Base-by-base conservation (phyloP, 2,888 invertebrate genomes). In the Pemphredon lugubris region DNA sequence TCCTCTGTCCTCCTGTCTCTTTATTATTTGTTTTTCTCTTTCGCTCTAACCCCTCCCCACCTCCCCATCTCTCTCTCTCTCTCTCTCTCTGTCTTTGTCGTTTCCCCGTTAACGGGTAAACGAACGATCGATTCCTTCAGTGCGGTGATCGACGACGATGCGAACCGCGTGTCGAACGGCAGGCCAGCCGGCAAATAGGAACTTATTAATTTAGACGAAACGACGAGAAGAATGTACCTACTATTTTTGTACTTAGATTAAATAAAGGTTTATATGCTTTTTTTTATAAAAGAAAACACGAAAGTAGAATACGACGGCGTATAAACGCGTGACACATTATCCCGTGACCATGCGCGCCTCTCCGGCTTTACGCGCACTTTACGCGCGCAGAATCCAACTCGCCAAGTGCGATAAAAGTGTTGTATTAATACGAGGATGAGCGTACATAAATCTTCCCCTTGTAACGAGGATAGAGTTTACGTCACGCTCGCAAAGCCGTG, bases 221-320 rank as follows among this genome's bases (percentile, higher is more conserved):
- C 79, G 83, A 85, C 79, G 82, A 83, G 82, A 80, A 83, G 78
- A 83, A 86, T 87, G 86, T 87, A 87, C 83, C 86, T 87, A 87
- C 80, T 86, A 87, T 86, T 87, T 87, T 87, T 87, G 85, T 87
- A 87, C 84, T 81, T 87, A 86, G 84, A 83, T 84, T 79, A 86
- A 87, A 86, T 87, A 87, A 86, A 87, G 83, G 83, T 87, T 87
- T 88, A 84, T 88, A 88, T 87, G 87, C 87, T 86, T 86, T 87
- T 87, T 86, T 86, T 75, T 76, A 79, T 79, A 80, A 77, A 77
- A 51, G 16, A 30, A 9, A 26, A 26, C 26, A 26, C 4, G 26
- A 26, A 26, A 26, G 7, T 26, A 3, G 26, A 7, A 26, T 26
- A 26, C n/a, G n/a, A n/a, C n/a, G n/a, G n/a, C n/a, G n/a, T n/a